These are phyloP conservation scores for Tarsius wallacei DNA, from an alignment of 2,797 vertebrate genomes.

Conservation along the genomic window DNA sequence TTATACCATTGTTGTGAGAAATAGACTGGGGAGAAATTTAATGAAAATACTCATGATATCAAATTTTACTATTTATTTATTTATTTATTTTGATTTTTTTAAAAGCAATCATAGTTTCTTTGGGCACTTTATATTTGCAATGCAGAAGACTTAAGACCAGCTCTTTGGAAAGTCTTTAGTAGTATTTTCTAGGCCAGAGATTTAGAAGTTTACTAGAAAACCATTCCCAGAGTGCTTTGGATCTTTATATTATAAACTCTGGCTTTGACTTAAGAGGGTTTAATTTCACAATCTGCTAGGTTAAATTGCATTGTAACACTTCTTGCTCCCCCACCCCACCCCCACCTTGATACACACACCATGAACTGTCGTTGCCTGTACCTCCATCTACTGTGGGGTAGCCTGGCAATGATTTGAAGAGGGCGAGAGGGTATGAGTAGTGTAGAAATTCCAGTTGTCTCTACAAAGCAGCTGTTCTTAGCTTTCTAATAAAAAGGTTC, in stretches of 20 bases:
- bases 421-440: neutral
- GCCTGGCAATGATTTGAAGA: neutral
- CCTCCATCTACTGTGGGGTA: neutral
- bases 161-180: conserved; percentile 31
- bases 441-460: neutral
- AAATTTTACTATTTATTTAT: neutral
- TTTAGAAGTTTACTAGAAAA: conserved; percentile 64
- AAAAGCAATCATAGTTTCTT: conserved; percentile 18
- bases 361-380: neutral
- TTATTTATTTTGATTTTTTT: neutral
- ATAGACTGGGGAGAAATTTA: neutral
- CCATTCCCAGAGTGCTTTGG: neutral
- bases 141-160: neutral
- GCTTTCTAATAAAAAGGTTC: neutral
- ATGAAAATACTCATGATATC: conserved; percentile 52
- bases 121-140: conserved; percentile 4
- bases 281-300: conserved; percentile 35
- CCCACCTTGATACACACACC: neutral
- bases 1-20: conserved; percentile 8
- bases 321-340: neutral
- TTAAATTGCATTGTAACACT: neutral
- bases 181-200: conserved; percentile 37
- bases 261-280: neutral
- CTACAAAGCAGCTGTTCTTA: neutral
- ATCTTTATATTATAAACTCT: conserved; percentile 2